Base-by-base conservation (phyloP, 2,797 vertebrate species). In the Bryconaethiops microstoma region DNA sequence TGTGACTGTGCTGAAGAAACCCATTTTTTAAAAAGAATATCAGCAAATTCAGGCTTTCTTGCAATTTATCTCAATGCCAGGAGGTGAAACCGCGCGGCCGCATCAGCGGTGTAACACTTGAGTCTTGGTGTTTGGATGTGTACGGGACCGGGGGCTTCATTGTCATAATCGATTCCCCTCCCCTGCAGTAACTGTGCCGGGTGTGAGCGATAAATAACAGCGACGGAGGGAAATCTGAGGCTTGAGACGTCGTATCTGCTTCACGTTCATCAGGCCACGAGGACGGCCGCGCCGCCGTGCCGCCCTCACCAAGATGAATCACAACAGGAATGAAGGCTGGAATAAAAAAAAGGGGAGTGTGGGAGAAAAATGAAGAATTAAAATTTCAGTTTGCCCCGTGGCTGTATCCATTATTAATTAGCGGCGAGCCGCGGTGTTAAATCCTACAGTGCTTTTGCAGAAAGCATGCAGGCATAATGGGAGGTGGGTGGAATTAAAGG, bases 361-460 rank as follows among this genome's bases (percentile, higher is more conserved):
- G 77, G 17, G 75, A 80, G 85, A 88, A 81, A 87, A 91, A 90
- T 74, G 81, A 86, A 84, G 89, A 92, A 91, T 92, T 88, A 87
- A 89, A 91, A 89, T 93, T 91, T 90, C 62, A 89, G 52, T 90
- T 91, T 88, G 92, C 93, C 91, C 84, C n/a, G 85, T 86, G 88
- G 93, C 87, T 88, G 83, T 83, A 91, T 93, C 89, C 85, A 92
- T 93, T 92, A 92, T 93, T 93, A 93, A 93, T 92, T 88, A 89
- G 88, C 83, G 71, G 59, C 76, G 78, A 82, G 69, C 79, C 55
- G 74, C 29, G 57, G 76, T 65, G 76, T 74, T 80, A 83, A 80
- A 60, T 77, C 77, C 64, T 59, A 50, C 7, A 55, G 55, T 40
- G 74, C 68, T 55, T 80, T 85, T 80, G 80, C 74, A 74, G 83